These are phyloP conservation scores for Neria commutata DNA, from an alignment of 2,888 invertebrate genomes.

Conservation along the genomic window DNA sequence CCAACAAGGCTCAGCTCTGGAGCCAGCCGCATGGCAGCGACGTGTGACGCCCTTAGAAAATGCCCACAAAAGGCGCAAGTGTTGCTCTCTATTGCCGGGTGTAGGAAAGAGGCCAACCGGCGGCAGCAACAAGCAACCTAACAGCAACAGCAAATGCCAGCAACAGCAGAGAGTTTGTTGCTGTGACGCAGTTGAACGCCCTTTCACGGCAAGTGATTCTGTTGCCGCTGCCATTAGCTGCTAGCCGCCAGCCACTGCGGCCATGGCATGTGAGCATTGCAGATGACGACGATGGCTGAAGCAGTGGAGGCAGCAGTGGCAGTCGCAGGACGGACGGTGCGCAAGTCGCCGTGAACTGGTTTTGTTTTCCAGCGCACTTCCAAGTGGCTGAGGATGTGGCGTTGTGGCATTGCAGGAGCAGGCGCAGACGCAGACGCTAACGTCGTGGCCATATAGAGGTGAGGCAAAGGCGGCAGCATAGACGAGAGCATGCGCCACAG, in stretches of 20 bases:
- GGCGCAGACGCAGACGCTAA: too few species aligned
- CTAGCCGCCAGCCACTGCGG: slow-evolving; percentile 28
- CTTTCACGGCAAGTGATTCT: slow-evolving; percentile 62
- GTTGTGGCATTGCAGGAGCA: too few species aligned
- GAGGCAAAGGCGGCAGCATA: slow-evolving; percentile 30
- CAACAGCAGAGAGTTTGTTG: too few species aligned
- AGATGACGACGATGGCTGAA: too few species aligned
- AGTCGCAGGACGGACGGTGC: slow-evolving; percentile 12
- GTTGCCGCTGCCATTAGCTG: slow-evolving; percentile 34
- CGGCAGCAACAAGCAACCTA: background rate
- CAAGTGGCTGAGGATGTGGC: slow-evolving; percentile 1
- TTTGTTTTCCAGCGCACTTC: slow-evolving; percentile 20
- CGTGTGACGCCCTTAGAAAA: slow-evolving; percentile 7
- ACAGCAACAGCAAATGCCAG: slow-evolving; percentile 5
- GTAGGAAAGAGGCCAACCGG: slow-evolving; percentile 19
- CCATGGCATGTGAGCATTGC: slow-evolving; percentile 14
- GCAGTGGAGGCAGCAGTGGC: slow-evolving; percentile 21
- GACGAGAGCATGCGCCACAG: background rate
- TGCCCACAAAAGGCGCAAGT: background rate
- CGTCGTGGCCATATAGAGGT: too few species aligned
- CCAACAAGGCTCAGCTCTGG: background rate
- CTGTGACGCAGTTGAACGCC: slow-evolving; percentile 58
- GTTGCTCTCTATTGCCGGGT: slow-evolving; percentile 15
- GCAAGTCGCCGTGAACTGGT: slow-evolving; percentile 28
- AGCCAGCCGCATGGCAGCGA: background rate